Conservation (phyloP, 2,113 vertebrate species). For the Corvus cornix region DNA sequence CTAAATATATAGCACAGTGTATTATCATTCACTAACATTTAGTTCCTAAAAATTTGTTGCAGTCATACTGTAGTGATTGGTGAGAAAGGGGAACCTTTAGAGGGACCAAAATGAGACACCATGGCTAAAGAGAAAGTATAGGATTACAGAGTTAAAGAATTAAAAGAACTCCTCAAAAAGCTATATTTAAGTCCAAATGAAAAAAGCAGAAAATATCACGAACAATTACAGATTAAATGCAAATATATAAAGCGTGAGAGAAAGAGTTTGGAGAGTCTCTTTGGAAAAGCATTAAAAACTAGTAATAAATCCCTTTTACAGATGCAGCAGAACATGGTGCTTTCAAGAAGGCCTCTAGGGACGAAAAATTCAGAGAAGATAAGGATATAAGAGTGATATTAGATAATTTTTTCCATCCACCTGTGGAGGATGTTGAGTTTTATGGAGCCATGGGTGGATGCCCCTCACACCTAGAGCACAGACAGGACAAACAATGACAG, state of each 20-base stretch:
- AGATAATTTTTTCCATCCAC: background rate
- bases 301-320: background rate
- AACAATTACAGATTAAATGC: background rate
- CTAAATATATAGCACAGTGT: background rate
- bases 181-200: background rate
- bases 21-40: background rate
- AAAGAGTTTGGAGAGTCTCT: background rate
- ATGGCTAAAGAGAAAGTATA: background rate
- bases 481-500: background rate
- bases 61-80: background rate
- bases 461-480: fast-evolving
- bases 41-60: background rate
- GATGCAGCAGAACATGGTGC: background rate
- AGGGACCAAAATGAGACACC: background rate
- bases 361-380: background rate
- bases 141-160: background rate
- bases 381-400: background rate
- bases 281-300: background rate
- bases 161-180: background rate
- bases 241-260: background rate
- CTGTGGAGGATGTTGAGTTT: background rate
- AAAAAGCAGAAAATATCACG: background rate
- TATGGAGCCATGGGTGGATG: background rate
- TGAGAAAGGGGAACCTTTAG: background rate
- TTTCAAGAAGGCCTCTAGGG: background rate